A percentile compares a stretch with the other conserved stretches of the same genome.
Conservation (phyloP, 1,140 invertebrate genomes). For the Diabrotica virgifera region DNA sequence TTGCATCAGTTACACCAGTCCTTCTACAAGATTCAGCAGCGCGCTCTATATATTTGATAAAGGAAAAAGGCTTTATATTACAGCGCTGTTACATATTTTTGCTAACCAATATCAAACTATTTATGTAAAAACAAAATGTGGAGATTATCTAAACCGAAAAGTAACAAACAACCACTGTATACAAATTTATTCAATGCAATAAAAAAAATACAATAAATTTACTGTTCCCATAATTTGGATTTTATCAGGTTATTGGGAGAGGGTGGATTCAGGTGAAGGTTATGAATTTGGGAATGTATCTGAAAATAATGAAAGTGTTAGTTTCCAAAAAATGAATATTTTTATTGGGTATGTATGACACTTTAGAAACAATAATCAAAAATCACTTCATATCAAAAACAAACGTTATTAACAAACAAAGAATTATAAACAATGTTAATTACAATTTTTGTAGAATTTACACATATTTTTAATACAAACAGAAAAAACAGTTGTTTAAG, state of each 20-base stretch:
- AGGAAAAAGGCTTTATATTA: not conserved
- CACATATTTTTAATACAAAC: conserved; percentile 4
- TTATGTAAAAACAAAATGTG: too few relatives aligned
- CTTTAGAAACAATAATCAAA: not conserved
- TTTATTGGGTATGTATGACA: conserved; percentile 3
- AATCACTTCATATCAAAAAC: not conserved
- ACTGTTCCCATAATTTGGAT: not conserved
- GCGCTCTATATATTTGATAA: too few relatives aligned
- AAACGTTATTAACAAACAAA: conserved; percentile 15
- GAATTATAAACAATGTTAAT: conserved; percentile 1
- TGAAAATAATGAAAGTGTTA: conserved; percentile 30
- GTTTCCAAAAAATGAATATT: conserved; percentile 11
- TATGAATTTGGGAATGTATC: conserved; percentile 43
- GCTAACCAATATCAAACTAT: conserved; percentile 15
- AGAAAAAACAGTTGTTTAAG: too few relatives aligned
- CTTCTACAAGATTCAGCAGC: too few relatives aligned
- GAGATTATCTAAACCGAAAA: conserved; percentile 3
- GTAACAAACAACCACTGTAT: conserved; percentile 8
- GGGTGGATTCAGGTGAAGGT: conserved; percentile 30
- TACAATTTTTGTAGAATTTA: conserved; percentile 10
- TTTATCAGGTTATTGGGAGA: conserved; percentile 2
- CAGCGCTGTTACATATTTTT: conserved; percentile 3
- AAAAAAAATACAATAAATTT: conserved; percentile 15
- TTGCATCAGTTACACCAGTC: too few relatives aligned
- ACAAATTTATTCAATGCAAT: conserved; percentile 9